Evolutionary conservation across 1,140 invertebrate species (phyloP).

Genomic region (Doryteuthis pealeii): DNA sequence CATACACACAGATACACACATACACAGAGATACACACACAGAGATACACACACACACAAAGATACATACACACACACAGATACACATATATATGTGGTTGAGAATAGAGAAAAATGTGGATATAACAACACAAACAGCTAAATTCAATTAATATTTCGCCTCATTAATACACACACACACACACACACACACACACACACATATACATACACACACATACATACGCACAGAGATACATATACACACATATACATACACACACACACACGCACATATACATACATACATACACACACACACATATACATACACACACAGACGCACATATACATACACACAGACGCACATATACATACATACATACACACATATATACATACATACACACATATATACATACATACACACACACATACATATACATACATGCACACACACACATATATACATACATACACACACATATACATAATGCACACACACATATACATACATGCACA

Average conservation of each 20-base stretch:
- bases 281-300: neutral
- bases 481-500: neutral
- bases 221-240: too few species aligned
- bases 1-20: too few species aligned
- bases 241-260: neutral
- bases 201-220: neutral
- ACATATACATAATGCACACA: too few species aligned
- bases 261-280: neutral
- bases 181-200: neutral
- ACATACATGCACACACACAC: neutral
- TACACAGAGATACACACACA: too few species aligned
- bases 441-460: neutral
- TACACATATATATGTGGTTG: too few species aligned
- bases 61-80: too few species aligned
- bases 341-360: neutral
- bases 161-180: neutral
- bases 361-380: neutral
- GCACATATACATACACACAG: too few species aligned
- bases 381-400: neutral
- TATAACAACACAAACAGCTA: too few species aligned
- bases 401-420: neutral
- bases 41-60: too few species aligned
- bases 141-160: too few species aligned
- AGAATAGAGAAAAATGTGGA: too few species aligned
- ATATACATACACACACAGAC: too few species aligned